Evolutionary conservation across 2,797 vertebrate species (phyloP).

Genomic region (Phataginus tetradactyla): DNA sequence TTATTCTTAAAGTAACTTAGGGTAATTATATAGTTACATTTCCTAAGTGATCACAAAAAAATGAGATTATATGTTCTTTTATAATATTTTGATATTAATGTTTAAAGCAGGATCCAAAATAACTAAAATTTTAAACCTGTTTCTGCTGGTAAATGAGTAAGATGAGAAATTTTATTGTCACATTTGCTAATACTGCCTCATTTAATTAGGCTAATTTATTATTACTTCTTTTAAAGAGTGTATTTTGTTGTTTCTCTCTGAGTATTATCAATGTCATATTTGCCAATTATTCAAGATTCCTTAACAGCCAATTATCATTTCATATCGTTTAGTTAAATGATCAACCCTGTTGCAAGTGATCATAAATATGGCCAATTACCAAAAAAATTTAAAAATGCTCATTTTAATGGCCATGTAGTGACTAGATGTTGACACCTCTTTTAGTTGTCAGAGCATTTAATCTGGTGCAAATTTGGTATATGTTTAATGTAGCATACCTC

Average conservation of each 20-base stretch:
- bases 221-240: not conserved
- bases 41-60: not conserved
- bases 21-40: not conserved
- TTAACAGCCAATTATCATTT: not conserved
- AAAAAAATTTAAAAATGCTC: not conserved
- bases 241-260: not conserved
- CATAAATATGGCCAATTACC: not conserved
- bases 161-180: not conserved
- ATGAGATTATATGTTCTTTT: not conserved
- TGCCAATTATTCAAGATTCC: not conserved
- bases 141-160: not conserved
- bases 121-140: not conserved
- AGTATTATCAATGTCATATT: not conserved
- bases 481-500: not conserved
- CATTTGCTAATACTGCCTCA: not conserved
- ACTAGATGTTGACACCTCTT: not conserved
- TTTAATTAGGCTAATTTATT: slow-evolving; percentile 13
- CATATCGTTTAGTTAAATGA: not conserved
- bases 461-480: not conserved
- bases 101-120: not conserved
- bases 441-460: not conserved
- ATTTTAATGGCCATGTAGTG: not conserved
- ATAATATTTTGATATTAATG: not conserved
- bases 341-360: not conserved
- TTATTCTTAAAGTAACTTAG: not conserved